These are phyloP conservation scores for Pagetopsis macropterus DNA, from an alignment of 2,797 vertebrate genomes.

Conservation along the genomic window DNA sequence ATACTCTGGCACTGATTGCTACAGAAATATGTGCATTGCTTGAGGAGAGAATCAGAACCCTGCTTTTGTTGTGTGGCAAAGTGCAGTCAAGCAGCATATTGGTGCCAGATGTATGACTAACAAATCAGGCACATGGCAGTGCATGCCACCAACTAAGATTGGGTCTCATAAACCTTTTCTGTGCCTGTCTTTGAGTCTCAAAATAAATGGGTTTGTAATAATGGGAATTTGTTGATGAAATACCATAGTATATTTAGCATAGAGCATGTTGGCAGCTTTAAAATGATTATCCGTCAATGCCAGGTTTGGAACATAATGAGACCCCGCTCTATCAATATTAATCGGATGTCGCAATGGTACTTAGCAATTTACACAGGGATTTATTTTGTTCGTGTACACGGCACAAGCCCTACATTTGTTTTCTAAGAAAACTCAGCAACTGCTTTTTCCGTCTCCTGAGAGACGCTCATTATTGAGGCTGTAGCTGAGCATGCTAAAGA, in stretches of 20 bases:
- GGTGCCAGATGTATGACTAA: slow-evolving; percentile 44
- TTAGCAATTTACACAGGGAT: neutral
- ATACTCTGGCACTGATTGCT: slow-evolving; percentile 46
- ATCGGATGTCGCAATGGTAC: too few relatives aligned
- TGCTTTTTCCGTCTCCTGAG: slow-evolving; percentile 1
- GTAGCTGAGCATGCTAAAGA: neutral
- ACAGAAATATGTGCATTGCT: slow-evolving; percentile 47
- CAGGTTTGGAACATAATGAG: neutral
- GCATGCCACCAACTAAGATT: slow-evolving; percentile 11
- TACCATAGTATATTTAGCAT: slow-evolving; percentile 11
- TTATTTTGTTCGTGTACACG: slow-evolving; percentile 3
- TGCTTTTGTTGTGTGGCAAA: slow-evolving; percentile 35
- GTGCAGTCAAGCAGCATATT: slow-evolving; percentile 29
- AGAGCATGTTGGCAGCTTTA: slow-evolving; percentile 3
- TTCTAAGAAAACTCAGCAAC: slow-evolving; percentile 14
- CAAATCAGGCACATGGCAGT: slow-evolving; percentile 17
- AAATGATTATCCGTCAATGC: slow-evolving; percentile 4
- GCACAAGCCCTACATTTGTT: slow-evolving; percentile 9
- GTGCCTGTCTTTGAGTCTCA: neutral
- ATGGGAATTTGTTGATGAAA: slow-evolving; percentile 5
- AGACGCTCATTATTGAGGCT: neutral
- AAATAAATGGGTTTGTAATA: slow-evolving; percentile 17
- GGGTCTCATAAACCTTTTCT: slow-evolving; percentile 11
- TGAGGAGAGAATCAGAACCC: slow-evolving; percentile 23
- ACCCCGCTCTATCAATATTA: too few relatives aligned